A percentile compares a stretch with the other conserved stretches of the same genome.
These are phyloP conservation scores for Cavia porcellus DNA, from an alignment of 2,113 vertebrate genomes.

Conservation along the genomic window DNA sequence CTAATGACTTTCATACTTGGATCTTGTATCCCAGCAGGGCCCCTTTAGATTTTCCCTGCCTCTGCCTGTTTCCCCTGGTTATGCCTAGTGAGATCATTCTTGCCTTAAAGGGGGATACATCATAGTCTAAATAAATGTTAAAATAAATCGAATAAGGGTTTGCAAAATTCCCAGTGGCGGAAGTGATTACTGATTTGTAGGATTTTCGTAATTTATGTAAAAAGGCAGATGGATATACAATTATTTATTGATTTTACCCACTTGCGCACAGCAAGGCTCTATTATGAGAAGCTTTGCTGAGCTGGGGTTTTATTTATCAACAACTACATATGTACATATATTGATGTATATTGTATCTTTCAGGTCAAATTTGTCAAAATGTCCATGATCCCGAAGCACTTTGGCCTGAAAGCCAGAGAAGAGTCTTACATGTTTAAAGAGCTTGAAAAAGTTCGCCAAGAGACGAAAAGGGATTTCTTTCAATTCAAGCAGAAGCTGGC, in stretches of 20 bases:
- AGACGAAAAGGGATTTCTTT: constrained; percentile 80
- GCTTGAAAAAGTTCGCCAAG: constrained; percentile 74
- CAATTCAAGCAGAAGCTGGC: constrained; percentile 79
- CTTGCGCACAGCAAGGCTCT: background rate
- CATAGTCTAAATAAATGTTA: background rate
- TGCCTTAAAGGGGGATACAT: background rate
- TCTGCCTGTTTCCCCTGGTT: background rate
- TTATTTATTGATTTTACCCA: background rate
- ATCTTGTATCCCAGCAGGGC: background rate
- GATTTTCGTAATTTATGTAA: background rate
- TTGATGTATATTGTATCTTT: constrained; percentile 43
- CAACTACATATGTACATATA: background rate
- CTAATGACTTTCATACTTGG: background rate
- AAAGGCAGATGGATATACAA: constrained; percentile 34
- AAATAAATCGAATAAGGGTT: background rate
- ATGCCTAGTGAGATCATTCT: background rate
- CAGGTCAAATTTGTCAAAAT: constrained; percentile 72
- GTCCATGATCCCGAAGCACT: constrained; percentile 75
- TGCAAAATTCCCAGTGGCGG: background rate
- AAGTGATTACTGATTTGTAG: background rate
- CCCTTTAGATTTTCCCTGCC: background rate
- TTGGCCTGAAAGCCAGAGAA: constrained; percentile 82
- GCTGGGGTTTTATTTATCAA: background rate
- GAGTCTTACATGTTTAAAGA: constrained; percentile 83
- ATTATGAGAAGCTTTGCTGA: background rate